These are phyloP conservation scores for Pseudochirops corinnae DNA, from an alignment of 2,797 vertebrate species.

Conservation along the genomic window DNA sequence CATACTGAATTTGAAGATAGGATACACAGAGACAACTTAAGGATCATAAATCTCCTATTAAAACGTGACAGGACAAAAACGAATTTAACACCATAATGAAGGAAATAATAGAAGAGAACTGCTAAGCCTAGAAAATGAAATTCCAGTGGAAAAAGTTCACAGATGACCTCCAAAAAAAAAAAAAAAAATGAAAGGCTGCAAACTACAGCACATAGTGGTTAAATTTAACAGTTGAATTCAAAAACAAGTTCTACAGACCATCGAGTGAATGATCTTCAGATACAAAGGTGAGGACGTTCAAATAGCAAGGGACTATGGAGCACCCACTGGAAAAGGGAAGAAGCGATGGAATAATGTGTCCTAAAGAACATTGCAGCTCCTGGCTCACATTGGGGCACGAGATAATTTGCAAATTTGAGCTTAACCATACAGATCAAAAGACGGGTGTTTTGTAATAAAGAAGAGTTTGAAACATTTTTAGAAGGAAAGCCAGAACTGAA, in stretches of 20 bases:
- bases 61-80: not conserved
- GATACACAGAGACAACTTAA: not conserved
- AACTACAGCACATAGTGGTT: not conserved
- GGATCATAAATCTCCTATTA: not conserved
- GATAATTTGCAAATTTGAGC: not conserved
- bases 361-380: not conserved
- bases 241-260: not conserved
- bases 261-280: not conserved
- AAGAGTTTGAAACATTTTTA: not conserved
- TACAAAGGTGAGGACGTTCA: not conserved
- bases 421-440: not conserved
- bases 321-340: not conserved
- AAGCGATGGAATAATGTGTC: not conserved
- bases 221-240: not conserved
- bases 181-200: not conserved
- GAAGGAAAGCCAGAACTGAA: not conserved
- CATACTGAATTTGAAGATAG: not conserved
- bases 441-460: not conserved
- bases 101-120: no score
- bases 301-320: not conserved
- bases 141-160: not conserved
- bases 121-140: not conserved
- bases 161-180: not conserved
- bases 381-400: not conserved
- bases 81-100: not conserved